Base-by-base conservation (phyloP, 2,113 vertebrate species). In the Dasypus novemcinctus region DNA sequence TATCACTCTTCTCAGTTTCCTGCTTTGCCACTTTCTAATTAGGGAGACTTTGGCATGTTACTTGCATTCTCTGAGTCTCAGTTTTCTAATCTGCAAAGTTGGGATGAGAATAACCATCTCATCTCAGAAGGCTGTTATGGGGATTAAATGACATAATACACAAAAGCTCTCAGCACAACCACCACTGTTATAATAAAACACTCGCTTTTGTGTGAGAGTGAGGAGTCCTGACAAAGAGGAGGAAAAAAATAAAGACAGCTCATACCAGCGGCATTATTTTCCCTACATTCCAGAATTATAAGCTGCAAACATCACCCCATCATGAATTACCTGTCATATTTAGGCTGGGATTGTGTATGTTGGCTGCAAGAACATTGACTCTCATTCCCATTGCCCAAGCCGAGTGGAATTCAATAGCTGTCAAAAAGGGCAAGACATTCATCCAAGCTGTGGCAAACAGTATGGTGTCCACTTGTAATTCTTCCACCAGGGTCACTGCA, bases 241-340 rank as follows among this genome's bases (percentile, higher is more conserved):
- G 8, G 11, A 49, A 75, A 82, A 90, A 75, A 89, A 71, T 17
- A 23, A 86, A 43, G 10, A 33, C 31, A 36, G 5, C 21, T 76
- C 9, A 57, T 59, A 49, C 33, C 66, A 59, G 36, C 91, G 38
- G 10, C 52, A 57, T 27, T 52, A 31, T 7, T 79, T 76, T 84
- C 54, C 63, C 41, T 61, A 7, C 11, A 54, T 41, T 68, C 68
- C 68, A 61, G 31, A 90, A 27, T 8, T 54, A 68, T 5, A 52
- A 49, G 13, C 33, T 25, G 46, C 13, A 29, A 46, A 61, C 7
- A 23, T 69, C 33, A 74, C 25, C 13, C 52, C 36, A n/a, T 5
- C 92, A 52, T 75, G 36, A 87, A 96, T 98, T 97, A 98, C 98
- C 98, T n/a, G 97, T 99, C 98, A 99, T 99, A 14, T 98, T 97